These are phyloP conservation scores for Diabrotica balteata DNA, from an alignment of 2,888 invertebrate species.

Conservation along the genomic window DNA sequence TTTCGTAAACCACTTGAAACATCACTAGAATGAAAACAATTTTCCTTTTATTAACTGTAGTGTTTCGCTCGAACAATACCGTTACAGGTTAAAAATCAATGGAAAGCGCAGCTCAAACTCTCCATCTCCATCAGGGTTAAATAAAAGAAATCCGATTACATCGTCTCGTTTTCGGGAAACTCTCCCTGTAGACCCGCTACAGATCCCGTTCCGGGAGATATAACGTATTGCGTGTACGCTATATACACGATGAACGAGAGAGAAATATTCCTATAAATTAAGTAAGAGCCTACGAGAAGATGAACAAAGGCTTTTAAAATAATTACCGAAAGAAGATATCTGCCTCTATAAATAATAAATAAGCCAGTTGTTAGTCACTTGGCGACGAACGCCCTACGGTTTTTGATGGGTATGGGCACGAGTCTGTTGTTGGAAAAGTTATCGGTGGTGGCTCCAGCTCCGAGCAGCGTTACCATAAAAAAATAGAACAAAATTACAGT, in stretches of 20 bases:
- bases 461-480: neutral
- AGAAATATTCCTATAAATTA: conserved; percentile 47
- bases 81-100: no score
- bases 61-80: no score
- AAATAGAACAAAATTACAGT: no score
- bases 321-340: conserved; percentile 53
- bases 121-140: neutral
- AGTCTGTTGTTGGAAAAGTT: conserved; percentile 21
- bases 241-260: conserved; percentile 27
- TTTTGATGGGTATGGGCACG: conserved; percentile 35
- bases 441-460: conserved; percentile 10
- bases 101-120: neutral
- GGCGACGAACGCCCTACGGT: conserved; percentile 44
- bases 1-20: no score
- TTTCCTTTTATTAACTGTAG: no score
- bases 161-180: conserved; percentile 5
- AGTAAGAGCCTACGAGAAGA: conserved; percentile 46
- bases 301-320: conserved; percentile 54
- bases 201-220: conserved; percentile 4
- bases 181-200: conserved; percentile 19
- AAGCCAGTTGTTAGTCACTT: conserved; percentile 54
- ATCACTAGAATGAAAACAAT: no score
- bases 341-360: conserved; percentile 53
- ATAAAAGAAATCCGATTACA: conserved; percentile 10
- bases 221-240: conserved; percentile 35